phyloP scores from a whole-genome alignment of 2,113 vertebrate species.

The Oriolus oriolus region DNA sequence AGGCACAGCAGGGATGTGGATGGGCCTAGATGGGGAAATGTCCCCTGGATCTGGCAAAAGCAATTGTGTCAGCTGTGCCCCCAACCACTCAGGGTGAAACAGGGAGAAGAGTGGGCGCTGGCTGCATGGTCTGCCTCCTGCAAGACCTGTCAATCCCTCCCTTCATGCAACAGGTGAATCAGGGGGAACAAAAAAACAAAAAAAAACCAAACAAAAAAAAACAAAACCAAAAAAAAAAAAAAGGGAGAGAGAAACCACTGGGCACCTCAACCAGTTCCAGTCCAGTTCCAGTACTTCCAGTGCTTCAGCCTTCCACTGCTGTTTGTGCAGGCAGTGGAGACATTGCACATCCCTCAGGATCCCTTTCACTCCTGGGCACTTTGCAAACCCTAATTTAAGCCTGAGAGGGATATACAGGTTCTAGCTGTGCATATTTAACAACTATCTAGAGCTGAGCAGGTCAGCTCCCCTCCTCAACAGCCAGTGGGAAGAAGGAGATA shows the following conservation, averaged over 20 bases:
- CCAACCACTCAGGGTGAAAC: accelerated
- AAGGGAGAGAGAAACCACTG: background rate
- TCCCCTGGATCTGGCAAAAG: background rate
- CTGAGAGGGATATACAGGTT: background rate
- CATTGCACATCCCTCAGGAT: background rate
- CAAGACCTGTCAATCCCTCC: background rate
- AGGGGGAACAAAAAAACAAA: background rate
- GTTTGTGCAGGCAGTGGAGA: background rate
- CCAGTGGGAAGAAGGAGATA: background rate
- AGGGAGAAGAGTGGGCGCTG: background rate
- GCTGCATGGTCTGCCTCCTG: background rate
- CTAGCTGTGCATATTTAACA: background rate
- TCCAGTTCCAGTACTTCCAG: background rate
- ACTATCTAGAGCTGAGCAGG: background rate
- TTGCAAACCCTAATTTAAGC: background rate
- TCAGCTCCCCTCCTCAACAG: background rate
- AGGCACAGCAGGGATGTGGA: accelerated
- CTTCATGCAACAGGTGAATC: background rate
- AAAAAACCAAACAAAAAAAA: background rate
- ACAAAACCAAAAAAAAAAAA: too few relatives aligned
- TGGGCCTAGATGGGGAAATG: background rate
- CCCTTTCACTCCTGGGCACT: background rate
- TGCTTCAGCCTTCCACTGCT: background rate
- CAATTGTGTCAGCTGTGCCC: background rate
- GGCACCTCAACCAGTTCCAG: background rate